These are phyloP conservation scores for Acromyrmex heyeri DNA, from an alignment of 1,140 invertebrate species.

Conservation along the genomic window DNA sequence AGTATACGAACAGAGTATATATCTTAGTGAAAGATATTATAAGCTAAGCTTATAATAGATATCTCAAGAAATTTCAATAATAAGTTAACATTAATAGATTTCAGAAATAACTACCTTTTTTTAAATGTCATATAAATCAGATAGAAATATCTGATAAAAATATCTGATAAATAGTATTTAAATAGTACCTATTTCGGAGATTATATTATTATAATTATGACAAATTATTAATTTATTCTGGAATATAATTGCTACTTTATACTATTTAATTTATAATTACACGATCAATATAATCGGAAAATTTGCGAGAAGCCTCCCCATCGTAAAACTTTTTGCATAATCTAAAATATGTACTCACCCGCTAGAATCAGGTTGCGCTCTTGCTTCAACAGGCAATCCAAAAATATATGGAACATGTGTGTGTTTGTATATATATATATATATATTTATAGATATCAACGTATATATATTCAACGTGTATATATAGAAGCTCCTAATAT, in stretches of 20 bases:
- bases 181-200: neutral
- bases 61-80: neutral
- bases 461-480: conserved; percentile 60
- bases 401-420: conserved; percentile 79
- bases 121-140: neutral
- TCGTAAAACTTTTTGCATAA: conserved; percentile 15
- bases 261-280: neutral
- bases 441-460: conserved; percentile 62
- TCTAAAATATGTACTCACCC: conserved; percentile 73
- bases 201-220: neutral
- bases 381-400: conserved; percentile 77
- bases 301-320: conserved; percentile 35
- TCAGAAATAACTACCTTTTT: neutral
- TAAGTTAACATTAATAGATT: conserved; percentile 24
- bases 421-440: conserved; percentile 50
- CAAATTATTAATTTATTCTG: neutral
- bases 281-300: neutral
- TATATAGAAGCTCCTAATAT: conserved; percentile 59
- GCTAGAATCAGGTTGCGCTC: conserved; percentile 77
- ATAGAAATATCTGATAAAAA: neutral
- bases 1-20: neutral
- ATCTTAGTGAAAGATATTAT: neutral
- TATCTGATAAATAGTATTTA: neutral
- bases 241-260: neutral
- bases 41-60: neutral